Conservation (phyloP, 2,797 vertebrate genomes). For the Chelidonichthys spinosus region DNA sequence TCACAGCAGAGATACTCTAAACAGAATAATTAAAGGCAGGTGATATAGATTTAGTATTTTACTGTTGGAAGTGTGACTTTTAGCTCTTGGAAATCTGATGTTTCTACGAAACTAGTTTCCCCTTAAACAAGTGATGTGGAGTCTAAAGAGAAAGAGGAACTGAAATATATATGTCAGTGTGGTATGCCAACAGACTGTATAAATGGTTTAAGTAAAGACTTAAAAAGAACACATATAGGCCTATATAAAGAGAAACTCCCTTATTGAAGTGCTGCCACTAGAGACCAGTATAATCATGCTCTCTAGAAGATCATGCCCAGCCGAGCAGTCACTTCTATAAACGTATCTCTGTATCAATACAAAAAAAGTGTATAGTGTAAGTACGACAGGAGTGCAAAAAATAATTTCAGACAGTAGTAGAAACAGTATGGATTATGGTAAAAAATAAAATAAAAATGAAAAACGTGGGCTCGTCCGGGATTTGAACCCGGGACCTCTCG, state of each 20-base stretch:
- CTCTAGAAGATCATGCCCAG: background rate
- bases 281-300: conserved; percentile 42
- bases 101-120: background rate
- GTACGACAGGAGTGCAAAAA: background rate
- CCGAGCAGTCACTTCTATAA: rapidly evolving
- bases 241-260: background rate
- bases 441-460: background rate
- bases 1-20: conserved; percentile 5
- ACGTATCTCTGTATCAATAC: background rate
- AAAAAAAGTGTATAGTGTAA: background rate
- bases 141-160: background rate
- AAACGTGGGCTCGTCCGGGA: conserved; percentile 74
- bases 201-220: too few relatives aligned
- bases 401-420: background rate
- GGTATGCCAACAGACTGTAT: too few relatives aligned
- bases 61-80: conserved; percentile 10
- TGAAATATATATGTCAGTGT: background rate
- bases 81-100: background rate
- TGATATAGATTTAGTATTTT: conserved; percentile 15
- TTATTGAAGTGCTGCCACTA: conserved; percentile 42
- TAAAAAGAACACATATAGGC: background rate
- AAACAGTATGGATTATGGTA: background rate
- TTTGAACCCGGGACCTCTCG: conserved; percentile 82
- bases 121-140: background rate
- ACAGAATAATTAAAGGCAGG: conserved; percentile 5